Conservation (phyloP, 1,140 invertebrate species). For the Bombus terrestris region DNA sequence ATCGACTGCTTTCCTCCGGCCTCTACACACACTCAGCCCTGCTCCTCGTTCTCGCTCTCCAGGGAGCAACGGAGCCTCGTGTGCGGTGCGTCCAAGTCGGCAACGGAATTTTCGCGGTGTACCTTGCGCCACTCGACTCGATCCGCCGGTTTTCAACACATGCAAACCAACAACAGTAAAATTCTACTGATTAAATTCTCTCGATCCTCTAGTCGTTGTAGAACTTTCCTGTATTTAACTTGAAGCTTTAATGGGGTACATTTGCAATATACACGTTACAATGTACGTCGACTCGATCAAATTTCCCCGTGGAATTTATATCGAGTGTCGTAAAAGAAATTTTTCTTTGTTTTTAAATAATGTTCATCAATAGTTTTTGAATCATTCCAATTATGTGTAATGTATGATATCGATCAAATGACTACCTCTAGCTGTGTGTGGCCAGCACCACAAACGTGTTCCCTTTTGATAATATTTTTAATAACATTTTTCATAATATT, state of each 20-base stretch:
- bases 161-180: neutral
- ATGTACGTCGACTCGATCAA: neutral
- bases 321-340: neutral
- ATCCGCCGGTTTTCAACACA: neutral
- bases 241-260: neutral
- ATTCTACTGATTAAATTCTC: slow-evolving; percentile 18
- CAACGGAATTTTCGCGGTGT: neutral
- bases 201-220: neutral
- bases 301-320: neutral
- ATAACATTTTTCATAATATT: too few relatives aligned
- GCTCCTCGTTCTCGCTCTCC: neutral
- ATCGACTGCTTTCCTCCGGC: neutral
- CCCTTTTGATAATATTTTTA: too few relatives aligned
- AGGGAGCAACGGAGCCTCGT: too few relatives aligned
- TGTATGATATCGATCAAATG: too few relatives aligned
- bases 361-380: neutral
- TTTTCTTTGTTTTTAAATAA: neutral
- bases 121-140: neutral
- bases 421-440: too few relatives aligned
- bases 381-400: too few relatives aligned
- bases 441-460: too few relatives aligned
- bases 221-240: slow-evolving; percentile 9
- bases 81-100: too few relatives aligned
- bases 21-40: neutral
- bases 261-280: neutral